A percentile compares a stretch with the other conserved stretches of the same genome.
These are phyloP conservation scores for Heliconius ismenius DNA, from an alignment of 2,888 invertebrate genomes.

Conservation along the genomic window DNA sequence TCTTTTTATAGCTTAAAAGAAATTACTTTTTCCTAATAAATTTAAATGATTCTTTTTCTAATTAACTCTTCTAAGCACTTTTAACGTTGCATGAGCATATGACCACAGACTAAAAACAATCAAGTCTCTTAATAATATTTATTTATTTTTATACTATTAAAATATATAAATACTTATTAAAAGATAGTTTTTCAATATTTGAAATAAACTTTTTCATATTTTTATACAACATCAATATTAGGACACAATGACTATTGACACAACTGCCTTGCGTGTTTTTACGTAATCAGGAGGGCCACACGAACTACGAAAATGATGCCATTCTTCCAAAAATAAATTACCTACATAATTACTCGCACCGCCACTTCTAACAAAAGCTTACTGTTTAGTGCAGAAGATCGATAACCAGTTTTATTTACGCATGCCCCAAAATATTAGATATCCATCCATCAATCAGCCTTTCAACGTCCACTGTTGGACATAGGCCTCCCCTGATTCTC, in stretches of 20 bases:
- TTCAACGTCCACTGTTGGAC: too few relatives aligned
- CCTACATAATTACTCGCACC: neutral
- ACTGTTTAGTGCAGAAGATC: neutral
- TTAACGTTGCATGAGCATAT: neutral
- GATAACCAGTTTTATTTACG: neutral
- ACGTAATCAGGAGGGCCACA: conserved; percentile 1
- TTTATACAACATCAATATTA: neutral
- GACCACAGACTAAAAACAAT: too few relatives aligned
- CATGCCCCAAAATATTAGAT: neutral
- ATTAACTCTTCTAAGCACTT: too few relatives aligned
- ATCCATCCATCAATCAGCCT: too few relatives aligned
- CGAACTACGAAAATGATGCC: conserved; percentile 1
- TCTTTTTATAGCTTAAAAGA: neutral
- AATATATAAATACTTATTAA: too few relatives aligned
- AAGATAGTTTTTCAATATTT: neutral
- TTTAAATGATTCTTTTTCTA: neutral
- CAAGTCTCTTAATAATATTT: too few relatives aligned
- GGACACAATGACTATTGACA: neutral
- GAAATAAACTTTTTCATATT: neutral
- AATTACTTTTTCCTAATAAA: conserved; percentile 2
- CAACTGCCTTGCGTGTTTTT: conserved; percentile 11
- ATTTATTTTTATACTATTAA: too few relatives aligned
- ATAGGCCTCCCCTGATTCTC: too few relatives aligned
- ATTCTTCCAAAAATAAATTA: conserved; percentile 12
- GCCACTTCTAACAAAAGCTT: conserved; percentile 6